Conservation (phyloP, 2,888 invertebrate species). For the Danaus chrysippus region DNA sequence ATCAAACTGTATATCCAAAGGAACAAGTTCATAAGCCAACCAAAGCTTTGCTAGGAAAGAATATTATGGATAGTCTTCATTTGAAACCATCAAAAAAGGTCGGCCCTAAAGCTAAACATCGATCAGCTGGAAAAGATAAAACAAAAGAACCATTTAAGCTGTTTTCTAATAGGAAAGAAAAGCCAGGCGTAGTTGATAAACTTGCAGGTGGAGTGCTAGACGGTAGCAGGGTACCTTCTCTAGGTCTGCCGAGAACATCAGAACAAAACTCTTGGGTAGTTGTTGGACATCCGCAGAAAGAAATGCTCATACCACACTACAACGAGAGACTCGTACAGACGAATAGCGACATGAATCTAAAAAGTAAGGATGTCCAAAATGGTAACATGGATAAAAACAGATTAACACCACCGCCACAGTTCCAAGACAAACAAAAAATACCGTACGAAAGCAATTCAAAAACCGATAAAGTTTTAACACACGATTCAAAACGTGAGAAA, state of each 20-base stretch:
- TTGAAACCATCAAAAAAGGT: constrained; percentile 70
- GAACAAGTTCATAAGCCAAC: constrained; percentile 62
- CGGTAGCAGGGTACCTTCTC: constrained; percentile 66
- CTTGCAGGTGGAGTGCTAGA: constrained; percentile 62
- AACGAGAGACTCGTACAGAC: constrained; percentile 63
- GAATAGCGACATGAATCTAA: constrained; percentile 48
- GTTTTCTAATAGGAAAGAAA: constrained; percentile 64
- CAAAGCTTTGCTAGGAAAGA: constrained; percentile 68
- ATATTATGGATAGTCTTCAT: constrained; percentile 72
- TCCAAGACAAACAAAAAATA: constrained; percentile 65
- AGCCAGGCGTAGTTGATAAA: constrained; percentile 50
- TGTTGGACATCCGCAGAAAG: constrained; percentile 63
- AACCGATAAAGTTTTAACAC: constrained; percentile 57
- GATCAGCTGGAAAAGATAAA: constrained; percentile 59
- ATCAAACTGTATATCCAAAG: constrained; percentile 42
- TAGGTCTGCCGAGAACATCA: constrained; percentile 63
- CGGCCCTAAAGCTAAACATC: constrained; percentile 70
- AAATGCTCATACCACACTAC: constrained; percentile 65
- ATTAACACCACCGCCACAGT: constrained; percentile 69
- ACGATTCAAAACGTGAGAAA: constrained; percentile 70
- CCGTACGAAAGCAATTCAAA: constrained; percentile 58
- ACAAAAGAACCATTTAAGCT: constrained; percentile 62
- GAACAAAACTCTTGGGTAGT: constrained; percentile 69
- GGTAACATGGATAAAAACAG: constrained; percentile 48
- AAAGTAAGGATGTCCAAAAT: constrained; percentile 48